phyloP scores from a whole-genome alignment of 2,797 vertebrate species.

The Caiman crocodilus region DNA sequence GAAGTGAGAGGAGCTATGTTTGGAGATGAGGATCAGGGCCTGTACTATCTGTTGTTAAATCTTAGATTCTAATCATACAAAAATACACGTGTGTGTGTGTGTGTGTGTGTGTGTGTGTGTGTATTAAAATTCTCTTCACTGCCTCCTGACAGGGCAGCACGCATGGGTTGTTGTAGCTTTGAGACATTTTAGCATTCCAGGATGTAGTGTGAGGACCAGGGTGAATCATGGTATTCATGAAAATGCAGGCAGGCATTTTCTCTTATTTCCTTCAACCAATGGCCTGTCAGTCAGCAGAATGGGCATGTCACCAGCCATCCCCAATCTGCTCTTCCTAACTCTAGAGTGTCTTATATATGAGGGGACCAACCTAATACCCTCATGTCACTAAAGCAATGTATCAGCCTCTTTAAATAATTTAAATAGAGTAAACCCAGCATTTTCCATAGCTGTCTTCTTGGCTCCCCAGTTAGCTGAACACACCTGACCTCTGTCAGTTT shows the following conservation, averaged over 20 bases:
- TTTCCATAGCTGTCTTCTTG: conserved; percentile 14
- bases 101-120: no score
- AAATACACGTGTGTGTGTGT: no score
- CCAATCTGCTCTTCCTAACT: background rate
- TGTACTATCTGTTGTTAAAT: no score
- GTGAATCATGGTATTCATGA: background rate
- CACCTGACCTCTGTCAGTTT: background rate
- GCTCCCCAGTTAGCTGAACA: background rate
- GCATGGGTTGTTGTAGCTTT: background rate
- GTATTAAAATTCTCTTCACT: background rate
- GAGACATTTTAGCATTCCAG: background rate
- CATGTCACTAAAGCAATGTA: background rate
- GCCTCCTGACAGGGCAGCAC: background rate
- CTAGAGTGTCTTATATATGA: no score
- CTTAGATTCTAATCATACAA: no score
- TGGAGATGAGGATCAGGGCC: no score
- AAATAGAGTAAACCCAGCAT: background rate
- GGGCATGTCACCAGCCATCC: background rate
- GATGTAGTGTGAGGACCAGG: background rate
- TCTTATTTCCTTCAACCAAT: background rate
- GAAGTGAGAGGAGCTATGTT: no score
- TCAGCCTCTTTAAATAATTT: conserved; percentile 10
- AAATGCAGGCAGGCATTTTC: background rate
- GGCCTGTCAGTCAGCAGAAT: background rate
- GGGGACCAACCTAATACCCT: no score